Conservation (phyloP, 2,113 vertebrate genomes). For the Alectura lathami region DNA sequence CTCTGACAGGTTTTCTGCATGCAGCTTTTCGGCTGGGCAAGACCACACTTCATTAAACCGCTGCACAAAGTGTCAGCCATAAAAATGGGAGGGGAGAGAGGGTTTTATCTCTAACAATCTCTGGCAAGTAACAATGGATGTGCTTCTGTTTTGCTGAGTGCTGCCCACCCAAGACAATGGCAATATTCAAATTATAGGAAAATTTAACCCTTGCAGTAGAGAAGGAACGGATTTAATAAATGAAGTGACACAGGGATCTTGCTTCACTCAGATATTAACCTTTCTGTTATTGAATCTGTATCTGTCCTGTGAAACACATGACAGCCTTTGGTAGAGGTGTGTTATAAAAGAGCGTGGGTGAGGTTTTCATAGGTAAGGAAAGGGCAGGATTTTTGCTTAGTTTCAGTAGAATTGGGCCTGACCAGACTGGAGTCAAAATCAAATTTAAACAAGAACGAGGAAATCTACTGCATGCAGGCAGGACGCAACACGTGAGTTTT, state of each 20-base stretch:
- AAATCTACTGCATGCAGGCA: not conserved
- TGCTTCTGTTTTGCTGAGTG: not conserved
- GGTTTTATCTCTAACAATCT: not conserved
- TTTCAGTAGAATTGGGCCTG: not conserved
- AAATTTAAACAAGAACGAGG: not conserved
- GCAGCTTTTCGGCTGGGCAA: conserved; percentile 54
- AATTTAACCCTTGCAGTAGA: conserved; percentile 27
- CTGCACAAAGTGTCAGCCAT: conserved; percentile 40
- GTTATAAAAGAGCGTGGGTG: not conserved
- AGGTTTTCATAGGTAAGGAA: not conserved
- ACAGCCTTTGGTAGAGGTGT: not conserved
- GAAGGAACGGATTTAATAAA: not conserved
- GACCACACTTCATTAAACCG: conserved; percentile 45
- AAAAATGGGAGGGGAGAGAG: not conserved
- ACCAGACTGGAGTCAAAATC: not conserved
- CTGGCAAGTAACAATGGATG: not conserved
- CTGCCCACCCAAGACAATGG: not conserved
- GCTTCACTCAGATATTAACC: not conserved
- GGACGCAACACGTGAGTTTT: not conserved
- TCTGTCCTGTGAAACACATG: not conserved
- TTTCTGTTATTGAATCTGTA: not conserved
- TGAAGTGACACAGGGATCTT: not conserved
- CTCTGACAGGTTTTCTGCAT: conserved; percentile 29
- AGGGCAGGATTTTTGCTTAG: not conserved
- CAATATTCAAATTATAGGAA: conserved; percentile 1